Evolutionary conservation across 1,140 invertebrate genomes (phyloP).

Genomic region (Drosophila bocqueti): DNA sequence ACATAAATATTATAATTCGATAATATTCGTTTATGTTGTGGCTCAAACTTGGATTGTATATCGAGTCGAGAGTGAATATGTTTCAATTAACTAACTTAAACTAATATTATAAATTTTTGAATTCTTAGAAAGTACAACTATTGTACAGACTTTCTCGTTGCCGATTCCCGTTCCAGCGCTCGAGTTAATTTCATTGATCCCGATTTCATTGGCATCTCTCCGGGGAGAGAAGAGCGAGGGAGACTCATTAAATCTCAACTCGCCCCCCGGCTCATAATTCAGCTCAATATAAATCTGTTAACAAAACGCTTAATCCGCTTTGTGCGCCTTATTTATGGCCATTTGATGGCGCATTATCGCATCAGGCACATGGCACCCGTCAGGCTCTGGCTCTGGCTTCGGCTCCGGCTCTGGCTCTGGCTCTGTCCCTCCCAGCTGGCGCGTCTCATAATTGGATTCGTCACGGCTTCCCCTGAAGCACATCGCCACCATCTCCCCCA

Average conservation of each 20-base stretch:
- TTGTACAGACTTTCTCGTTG: background rate
- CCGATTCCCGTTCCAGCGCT: background rate
- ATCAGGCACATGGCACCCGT: constrained; percentile 76
- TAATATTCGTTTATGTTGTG: background rate
- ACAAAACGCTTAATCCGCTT: constrained; percentile 82
- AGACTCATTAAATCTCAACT: constrained; percentile 45
- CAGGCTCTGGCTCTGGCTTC: constrained; percentile 9
- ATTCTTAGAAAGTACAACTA: too few relatives aligned
- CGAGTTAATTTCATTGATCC: constrained; percentile 42
- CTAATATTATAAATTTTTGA: too few relatives aligned
- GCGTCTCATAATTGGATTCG: constrained; percentile 82
- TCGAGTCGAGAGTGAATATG: background rate
- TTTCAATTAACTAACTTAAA: background rate
- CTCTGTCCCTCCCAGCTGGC: constrained; percentile 59
- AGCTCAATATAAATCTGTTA: constrained; percentile 82
- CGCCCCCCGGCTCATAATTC: constrained; percentile 64
- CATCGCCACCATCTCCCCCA: constrained; percentile 1
- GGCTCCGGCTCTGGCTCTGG: background rate
- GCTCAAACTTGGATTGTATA: background rate
- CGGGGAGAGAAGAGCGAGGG: background rate
- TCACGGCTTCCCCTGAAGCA: constrained; percentile 50
- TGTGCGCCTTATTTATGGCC: constrained; percentile 80
- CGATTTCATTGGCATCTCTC: constrained; percentile 14
- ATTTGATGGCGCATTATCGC: constrained; percentile 82
- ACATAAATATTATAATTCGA: constrained; percentile 2